These are phyloP conservation scores for Leptestheria dahalacensis DNA, from an alignment of 1,140 invertebrate species.

Conservation along the genomic window DNA sequence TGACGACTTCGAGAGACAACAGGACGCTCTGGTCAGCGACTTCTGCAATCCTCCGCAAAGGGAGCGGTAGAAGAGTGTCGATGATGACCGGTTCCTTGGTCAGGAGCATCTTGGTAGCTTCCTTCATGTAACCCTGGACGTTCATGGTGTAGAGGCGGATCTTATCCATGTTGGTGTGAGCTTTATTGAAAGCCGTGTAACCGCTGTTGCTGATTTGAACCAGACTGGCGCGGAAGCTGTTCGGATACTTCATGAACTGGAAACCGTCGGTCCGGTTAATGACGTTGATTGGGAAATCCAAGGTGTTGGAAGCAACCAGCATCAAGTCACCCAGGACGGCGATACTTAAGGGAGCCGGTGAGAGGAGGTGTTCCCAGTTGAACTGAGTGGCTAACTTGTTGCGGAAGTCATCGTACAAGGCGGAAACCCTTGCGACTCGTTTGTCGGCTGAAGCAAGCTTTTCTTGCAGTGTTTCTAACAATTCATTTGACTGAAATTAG, in stretches of 20 bases:
- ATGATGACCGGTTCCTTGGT: not conserved
- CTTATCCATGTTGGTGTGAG: slow-evolving; percentile 13
- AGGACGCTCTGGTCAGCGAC: not conserved
- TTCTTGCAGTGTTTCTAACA: not conserved
- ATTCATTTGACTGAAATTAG: not conserved
- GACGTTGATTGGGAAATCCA: slow-evolving; percentile 6
- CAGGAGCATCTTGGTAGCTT: not conserved
- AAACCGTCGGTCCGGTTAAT: not conserved
- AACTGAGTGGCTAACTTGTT: not conserved
- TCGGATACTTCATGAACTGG: slow-evolving; percentile 10
- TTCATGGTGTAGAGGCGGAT: not conserved
- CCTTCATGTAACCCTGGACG: slow-evolving; percentile 12
- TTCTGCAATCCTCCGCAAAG: not conserved
- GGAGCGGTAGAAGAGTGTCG: not conserved
- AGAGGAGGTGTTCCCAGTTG: slow-evolving; percentile 8
- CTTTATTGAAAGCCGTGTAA: slow-evolving; percentile 7
- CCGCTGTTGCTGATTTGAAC: slow-evolving; percentile 13
- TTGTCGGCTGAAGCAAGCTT: not conserved
- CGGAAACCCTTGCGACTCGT: not conserved
- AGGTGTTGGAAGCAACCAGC: not conserved
- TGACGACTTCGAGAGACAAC: not conserved
- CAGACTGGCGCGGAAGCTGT: slow-evolving; percentile 11
- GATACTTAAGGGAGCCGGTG: slow-evolving; percentile 9
- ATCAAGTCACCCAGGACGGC: slow-evolving; percentile 11
- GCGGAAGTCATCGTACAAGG: slow-evolving; percentile 8